Conservation (phyloP, 2,797 vertebrate species). For the Poeciliopsis paucimaculata region DNA sequence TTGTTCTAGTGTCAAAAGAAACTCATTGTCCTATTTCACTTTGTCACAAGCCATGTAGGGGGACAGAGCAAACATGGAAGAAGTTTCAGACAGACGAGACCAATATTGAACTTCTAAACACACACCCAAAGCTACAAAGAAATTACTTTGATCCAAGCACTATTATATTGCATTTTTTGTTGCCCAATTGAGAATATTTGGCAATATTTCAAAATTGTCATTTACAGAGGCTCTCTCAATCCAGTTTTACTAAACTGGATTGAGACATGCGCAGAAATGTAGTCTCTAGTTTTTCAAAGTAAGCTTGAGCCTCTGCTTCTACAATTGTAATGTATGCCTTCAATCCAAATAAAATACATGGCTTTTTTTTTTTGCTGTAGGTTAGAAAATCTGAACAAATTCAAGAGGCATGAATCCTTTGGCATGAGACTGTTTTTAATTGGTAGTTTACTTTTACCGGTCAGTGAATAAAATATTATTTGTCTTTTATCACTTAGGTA, state of each 20-base stretch:
- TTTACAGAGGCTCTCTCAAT: background rate
- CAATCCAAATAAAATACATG: background rate
- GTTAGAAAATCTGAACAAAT: background rate
- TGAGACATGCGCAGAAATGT: background rate
- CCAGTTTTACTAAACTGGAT: background rate
- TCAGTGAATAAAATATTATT: background rate
- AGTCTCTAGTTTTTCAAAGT: background rate
- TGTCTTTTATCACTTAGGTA: constrained; percentile 15
- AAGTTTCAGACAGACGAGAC: background rate
- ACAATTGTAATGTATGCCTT: background rate
- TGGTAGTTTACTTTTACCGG: background rate
- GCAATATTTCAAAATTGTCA: background rate
- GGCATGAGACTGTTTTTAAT: background rate
- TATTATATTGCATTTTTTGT: background rate
- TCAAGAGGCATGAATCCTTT: background rate
- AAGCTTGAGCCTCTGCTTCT: background rate
- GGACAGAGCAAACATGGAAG: background rate
- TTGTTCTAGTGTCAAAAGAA: background rate
- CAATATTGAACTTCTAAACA: background rate
- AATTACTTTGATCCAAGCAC: background rate
- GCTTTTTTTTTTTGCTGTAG: background rate
- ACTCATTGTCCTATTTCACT: background rate
- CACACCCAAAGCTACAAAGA: background rate
- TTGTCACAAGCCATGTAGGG: background rate
- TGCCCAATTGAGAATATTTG: background rate